These are phyloP conservation scores for Sula dactylatra DNA, from an alignment of 2,113 vertebrate genomes.

Conservation along the genomic window DNA sequence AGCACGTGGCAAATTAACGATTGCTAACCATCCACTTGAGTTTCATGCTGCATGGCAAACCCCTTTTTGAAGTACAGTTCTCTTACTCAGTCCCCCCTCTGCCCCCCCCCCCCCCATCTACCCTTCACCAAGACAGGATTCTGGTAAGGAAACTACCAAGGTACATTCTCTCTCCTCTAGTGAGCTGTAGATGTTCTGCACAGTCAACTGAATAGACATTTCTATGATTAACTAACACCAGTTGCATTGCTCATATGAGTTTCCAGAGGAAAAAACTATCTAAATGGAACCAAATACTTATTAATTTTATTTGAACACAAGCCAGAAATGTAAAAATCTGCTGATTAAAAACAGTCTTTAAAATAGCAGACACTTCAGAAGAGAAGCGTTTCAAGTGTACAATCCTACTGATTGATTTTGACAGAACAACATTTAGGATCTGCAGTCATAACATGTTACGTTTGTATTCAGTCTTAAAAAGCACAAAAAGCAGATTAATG, in stretches of 20 bases:
- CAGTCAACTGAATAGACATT: neutral
- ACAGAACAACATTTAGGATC: neutral
- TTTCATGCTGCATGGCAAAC: neutral
- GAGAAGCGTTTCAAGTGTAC: neutral
- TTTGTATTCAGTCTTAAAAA: neutral
- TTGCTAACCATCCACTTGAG: neutral
- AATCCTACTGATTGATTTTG: neutral
- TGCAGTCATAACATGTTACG: neutral
- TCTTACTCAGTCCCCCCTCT: neutral
- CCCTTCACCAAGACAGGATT: neutral
- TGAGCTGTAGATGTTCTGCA: neutral
- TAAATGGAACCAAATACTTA: neutral
- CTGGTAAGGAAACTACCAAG: neutral
- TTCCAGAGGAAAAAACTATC: neutral
- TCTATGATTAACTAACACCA: neutral
- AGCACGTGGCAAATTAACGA: neutral
- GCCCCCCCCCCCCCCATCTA: neutral
- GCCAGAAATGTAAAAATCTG: neutral
- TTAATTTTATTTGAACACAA: neutral
- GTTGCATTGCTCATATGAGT: neutral
- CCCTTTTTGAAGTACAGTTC: neutral
- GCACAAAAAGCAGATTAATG: neutral
- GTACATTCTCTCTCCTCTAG: neutral
- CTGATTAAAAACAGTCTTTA: neutral
- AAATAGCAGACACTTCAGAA: slow-evolving; percentile 6